Conservation (phyloP, 1,140 invertebrate genomes). For the Mercenaria mercenaria region DNA sequence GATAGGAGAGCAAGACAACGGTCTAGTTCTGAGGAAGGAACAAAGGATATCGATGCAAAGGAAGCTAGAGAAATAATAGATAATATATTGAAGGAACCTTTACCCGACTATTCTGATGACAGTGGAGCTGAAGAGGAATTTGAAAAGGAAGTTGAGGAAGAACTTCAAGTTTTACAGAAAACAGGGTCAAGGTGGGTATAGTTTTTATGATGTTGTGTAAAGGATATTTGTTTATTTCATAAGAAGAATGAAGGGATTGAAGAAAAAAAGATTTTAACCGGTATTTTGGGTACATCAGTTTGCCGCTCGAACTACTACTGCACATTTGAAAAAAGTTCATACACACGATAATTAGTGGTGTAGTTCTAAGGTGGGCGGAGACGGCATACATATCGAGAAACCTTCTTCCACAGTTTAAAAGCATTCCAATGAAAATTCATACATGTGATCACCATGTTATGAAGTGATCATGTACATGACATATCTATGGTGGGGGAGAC, state of each 20-base stretch:
- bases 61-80: constrained; percentile 28
- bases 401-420: too few relatives aligned
- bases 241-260: neutral
- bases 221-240: neutral
- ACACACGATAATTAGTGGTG: too few relatives aligned
- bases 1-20: neutral
- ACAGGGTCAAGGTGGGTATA: constrained; percentile 21
- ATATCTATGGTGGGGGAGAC: too few relatives aligned
- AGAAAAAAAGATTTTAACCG: too few relatives aligned
- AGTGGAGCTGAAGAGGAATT: constrained; percentile 16
- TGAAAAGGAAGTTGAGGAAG: neutral
- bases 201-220: neutral
- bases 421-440: too few relatives aligned
- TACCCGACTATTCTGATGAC: constrained; percentile 35
- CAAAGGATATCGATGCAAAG: neutral
- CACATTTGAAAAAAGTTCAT: too few relatives aligned
- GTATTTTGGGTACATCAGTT: neutral
- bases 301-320: too few relatives aligned
- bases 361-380: too few relatives aligned
- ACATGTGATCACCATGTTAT: too few relatives aligned
- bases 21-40: neutral
- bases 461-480: too few relatives aligned
- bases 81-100: neutral
- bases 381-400: too few relatives aligned
- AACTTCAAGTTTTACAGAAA: neutral